Evolutionary conservation across 2,888 invertebrate species (phyloP).

Genomic region (Agrenia bidenticulata): DNA sequence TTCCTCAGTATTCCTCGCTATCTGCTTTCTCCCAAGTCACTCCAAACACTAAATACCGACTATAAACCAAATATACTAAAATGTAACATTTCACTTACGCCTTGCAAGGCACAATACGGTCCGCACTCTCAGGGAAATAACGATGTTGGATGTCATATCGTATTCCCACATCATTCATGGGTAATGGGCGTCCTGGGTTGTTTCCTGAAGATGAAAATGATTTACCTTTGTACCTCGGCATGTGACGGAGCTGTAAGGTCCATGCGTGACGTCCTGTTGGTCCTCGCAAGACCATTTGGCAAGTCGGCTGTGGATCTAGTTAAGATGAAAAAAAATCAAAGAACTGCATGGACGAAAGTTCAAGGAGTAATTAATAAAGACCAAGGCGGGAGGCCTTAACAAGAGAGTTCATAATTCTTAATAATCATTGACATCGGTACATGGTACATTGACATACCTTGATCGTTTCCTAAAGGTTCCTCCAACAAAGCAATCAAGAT

Average conservation of each 20-base stretch:
- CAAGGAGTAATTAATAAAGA: too few relatives aligned
- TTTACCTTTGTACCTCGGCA: conserved; percentile 74
- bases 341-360: too few relatives aligned
- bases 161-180: conserved; percentile 70
- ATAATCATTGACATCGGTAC: too few relatives aligned
- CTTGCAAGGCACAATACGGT: conserved; percentile 75
- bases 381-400: too few relatives aligned
- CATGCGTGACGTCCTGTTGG: conserved; percentile 94
- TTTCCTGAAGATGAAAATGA: conserved; percentile 55
- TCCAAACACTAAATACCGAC: conserved; percentile 9
- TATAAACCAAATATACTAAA: background rate
- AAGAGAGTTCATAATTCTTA: too few relatives aligned
- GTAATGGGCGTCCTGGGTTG: conserved; percentile 71
- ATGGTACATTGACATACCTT: conserved; percentile 58
- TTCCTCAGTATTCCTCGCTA: background rate
- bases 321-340: too few relatives aligned
- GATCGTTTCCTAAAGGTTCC: conserved; percentile 85
- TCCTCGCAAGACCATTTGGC: conserved; percentile 82
- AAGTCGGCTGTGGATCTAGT: conserved; percentile 85
- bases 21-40: background rate
- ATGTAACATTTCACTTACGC: conserved; percentile 62
- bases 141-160: conserved; percentile 70
- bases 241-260: conserved; percentile 84
- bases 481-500: conserved; percentile 86
- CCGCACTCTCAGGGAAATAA: conserved; percentile 77